Conservation (phyloP, 1,140 invertebrate species). For the Zaprionus ghesquierei region DNA sequence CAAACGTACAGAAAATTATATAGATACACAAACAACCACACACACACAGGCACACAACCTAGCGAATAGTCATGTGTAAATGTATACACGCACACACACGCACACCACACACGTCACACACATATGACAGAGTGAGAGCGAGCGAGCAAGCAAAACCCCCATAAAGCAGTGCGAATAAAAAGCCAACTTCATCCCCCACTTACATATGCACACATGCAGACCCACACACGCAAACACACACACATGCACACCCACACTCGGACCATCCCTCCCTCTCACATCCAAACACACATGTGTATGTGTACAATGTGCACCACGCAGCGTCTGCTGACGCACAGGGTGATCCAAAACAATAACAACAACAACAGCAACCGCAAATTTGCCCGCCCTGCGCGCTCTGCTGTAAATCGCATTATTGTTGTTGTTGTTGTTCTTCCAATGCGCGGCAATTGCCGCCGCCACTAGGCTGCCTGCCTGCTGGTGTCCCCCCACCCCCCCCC, state of each 20-base stretch:
- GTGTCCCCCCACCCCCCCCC: no score
- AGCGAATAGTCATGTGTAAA: constrained; percentile 54
- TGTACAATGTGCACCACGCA: neutral
- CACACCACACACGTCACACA: neutral
- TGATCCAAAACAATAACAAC: constrained; percentile 36
- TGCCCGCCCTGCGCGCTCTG: no score
- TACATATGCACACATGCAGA: constrained; percentile 12
- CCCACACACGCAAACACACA: neutral
- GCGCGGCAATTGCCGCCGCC: neutral
- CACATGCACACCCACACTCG: neutral
- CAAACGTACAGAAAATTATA: constrained; percentile 39
- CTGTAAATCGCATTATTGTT: no score
- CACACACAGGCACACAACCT: constrained; percentile 13
- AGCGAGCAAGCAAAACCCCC: constrained; percentile 4
- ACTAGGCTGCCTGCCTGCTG: neutral
- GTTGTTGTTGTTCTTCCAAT: constrained; percentile 11
- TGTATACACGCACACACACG: constrained; percentile 48
- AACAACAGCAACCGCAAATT: no score
- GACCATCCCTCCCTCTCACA: no score
- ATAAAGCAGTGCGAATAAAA: constrained; percentile 33
- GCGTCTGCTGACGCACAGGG: constrained; percentile 25
- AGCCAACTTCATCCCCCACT: constrained; percentile 43
- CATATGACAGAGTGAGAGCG: neutral
- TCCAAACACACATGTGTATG: neutral
- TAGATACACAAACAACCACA: constrained; percentile 47